Evolutionary conservation across 92 coral and sea anemone species (phyloP), one percentile per base, ranked within the genome.

Genomic region (Epizoanthus scotinus): DNA sequence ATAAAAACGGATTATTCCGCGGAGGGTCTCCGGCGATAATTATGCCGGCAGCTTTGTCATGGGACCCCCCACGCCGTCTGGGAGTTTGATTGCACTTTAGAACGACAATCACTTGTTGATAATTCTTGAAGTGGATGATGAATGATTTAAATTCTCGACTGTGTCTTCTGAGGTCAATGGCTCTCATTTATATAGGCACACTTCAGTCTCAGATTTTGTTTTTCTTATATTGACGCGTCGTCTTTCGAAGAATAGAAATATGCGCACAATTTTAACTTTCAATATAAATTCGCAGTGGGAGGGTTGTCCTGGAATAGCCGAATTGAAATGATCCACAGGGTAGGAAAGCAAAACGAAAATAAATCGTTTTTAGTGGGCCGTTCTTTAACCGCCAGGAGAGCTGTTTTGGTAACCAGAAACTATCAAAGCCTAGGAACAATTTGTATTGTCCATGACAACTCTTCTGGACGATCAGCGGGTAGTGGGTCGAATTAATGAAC

Each of bases 351-450:
- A 75, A 38, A n/a, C 38, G 67, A 75, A 59, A 58, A 75, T 75
- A 75, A 59, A 75, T 75, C 81, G 59, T 75, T 58, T 75, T 60
- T 21, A 26, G 81, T 75, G 67, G 81, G 69, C 57, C 61, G 81
- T 75, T 22, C 81, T 75, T 34, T 57, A 58, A 59, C 60, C 81
- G 63, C 60, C 61, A 24, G 81, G 44, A 31, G 54, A 22, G 56
- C 68, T 75, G 81, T 59, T 75, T 75, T 59, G 42, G 42, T 36
- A 59, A 75, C 34, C 5, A 21, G 18, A 59, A 54, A 21, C 25
- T 47, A 24, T 60, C n/a, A 19, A 58, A 59, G 12, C 49, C 5
- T 28, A 34, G 25, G 1, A 57, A 75, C 21, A n/a, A n/a, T 44
- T 8, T 75, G 57, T 47, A 2, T 20, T 42, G 2, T 60, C 13